Conservation (phyloP, 1,140 invertebrate genomes). For the Drosophila lini region DNA sequence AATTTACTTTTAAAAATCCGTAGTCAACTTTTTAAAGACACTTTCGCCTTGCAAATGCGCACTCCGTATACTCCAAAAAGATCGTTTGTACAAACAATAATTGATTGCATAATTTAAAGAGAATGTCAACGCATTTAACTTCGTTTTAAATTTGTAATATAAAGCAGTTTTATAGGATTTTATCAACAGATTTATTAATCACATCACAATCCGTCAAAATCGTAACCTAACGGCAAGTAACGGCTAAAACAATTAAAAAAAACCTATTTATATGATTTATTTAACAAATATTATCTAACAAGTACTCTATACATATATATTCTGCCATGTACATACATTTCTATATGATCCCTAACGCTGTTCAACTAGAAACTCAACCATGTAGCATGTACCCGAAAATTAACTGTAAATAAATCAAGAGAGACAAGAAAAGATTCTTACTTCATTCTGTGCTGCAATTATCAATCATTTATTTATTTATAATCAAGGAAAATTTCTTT, state of each 20-base stretch:
- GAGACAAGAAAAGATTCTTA: not conserved
- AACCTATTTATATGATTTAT: slow-evolving; percentile 54
- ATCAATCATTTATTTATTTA: not conserved
- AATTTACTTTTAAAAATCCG: slow-evolving; percentile 16
- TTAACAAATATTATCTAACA: slow-evolving; percentile 18
- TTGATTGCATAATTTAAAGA: slow-evolving; percentile 35
- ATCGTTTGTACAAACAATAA: slow-evolving; percentile 1
- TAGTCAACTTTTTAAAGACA: slow-evolving; percentile 12
- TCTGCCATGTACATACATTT: not conserved
- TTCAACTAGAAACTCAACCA: slow-evolving; percentile 4
- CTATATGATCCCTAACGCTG: slow-evolving; percentile 7
- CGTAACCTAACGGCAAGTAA: not conserved
- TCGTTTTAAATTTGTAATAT: slow-evolving; percentile 65
- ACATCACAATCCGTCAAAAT: slow-evolving; percentile 1
- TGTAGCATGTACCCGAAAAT: slow-evolving; percentile 10
- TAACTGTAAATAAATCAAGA: slow-evolving; percentile 29
- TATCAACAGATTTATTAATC: slow-evolving; percentile 14
- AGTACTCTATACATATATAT: slow-evolving; percentile 1
- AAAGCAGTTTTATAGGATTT: slow-evolving; percentile 48
- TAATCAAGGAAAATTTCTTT: not conserved
- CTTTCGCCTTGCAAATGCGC: not conserved
- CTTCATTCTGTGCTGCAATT: not conserved
- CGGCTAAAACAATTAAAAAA: slow-evolving; percentile 21
- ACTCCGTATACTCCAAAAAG: slow-evolving; percentile 2
- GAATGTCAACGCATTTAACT: slow-evolving; percentile 17